Evolutionary conservation across 2,113 vertebrate species (phyloP).

Genomic region (Hippocampus guttulatus): DNA sequence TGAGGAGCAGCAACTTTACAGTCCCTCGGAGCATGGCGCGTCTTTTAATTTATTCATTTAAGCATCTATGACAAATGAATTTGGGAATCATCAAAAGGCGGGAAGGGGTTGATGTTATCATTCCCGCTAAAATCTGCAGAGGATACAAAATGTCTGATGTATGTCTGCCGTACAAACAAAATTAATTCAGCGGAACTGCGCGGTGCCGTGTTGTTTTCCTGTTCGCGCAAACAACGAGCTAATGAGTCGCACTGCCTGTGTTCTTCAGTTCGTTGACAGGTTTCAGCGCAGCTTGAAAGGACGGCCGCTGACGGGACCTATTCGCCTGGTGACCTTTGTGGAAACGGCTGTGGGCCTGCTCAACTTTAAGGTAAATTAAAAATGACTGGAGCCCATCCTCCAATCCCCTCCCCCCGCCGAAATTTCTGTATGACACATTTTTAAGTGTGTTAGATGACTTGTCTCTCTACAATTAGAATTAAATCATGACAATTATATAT

Average conservation of each 20-base stretch:
- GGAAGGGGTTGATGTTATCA: slow-evolving; percentile 6
- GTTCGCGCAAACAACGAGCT: slow-evolving; percentile 39
- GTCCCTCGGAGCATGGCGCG: not conserved
- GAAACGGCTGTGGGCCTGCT: slow-evolving; percentile 96
- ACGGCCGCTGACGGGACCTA: slow-evolving; percentile 83
- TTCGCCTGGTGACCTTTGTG: slow-evolving; percentile 97
- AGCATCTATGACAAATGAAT: slow-evolving; percentile 1
- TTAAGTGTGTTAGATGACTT: slow-evolving; percentile 19
- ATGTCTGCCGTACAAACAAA: slow-evolving; percentile 4
- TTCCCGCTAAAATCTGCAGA: not conserved
- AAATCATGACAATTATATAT: too few species aligned
- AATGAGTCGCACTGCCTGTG: slow-evolving; percentile 57
- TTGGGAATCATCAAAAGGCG: not conserved
- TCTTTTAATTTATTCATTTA: not conserved
- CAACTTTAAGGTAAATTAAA: slow-evolving; percentile 93
- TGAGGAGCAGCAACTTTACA: slow-evolving; percentile 6
- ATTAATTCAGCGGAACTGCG: slow-evolving; percentile 41
- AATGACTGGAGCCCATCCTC: slow-evolving; percentile 19
- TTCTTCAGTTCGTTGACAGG: slow-evolving; percentile 95
- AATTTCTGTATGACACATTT: slow-evolving; percentile 42
- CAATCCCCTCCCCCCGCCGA: not conserved
- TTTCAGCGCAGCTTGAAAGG: slow-evolving; percentile 86
- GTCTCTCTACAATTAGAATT: slow-evolving; percentile 5
- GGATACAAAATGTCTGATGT: not conserved
- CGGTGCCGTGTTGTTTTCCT: slow-evolving; percentile 24